Evolutionary conservation across 1,140 invertebrate species (phyloP).

Genomic region (Ectropis grisescens): DNA sequence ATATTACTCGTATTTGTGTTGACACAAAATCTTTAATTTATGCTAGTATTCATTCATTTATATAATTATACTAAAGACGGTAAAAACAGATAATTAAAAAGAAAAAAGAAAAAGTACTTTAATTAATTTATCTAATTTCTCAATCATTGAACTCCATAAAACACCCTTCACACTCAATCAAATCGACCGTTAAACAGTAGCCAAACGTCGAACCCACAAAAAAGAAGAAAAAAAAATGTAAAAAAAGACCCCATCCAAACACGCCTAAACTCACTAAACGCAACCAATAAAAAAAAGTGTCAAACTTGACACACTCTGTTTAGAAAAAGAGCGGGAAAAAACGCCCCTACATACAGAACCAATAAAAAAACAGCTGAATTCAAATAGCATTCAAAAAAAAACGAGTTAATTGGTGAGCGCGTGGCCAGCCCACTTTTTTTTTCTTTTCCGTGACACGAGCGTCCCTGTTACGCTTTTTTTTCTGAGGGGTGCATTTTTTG

Average conservation of each 20-base stretch:
- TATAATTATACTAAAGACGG: no score
- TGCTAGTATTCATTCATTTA: no score
- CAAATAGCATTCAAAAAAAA: constrained; percentile 50
- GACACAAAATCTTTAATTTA: no score
- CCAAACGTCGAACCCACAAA: constrained; percentile 31
- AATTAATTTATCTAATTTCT: no score
- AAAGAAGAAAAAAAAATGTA: constrained; percentile 22
- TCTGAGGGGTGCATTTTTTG: constrained; percentile 58
- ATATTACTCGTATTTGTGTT: no score
- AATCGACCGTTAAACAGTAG: constrained; percentile 52
- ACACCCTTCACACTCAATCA: constrained; percentile 6
- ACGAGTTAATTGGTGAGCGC: constrained; percentile 54
- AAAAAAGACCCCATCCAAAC: constrained; percentile 37
- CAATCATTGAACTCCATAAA: no score
- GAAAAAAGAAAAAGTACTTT: no score
- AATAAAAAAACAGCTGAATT: constrained; percentile 59
- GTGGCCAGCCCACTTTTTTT: constrained; percentile 51
- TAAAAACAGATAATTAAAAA: no score
- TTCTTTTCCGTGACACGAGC: constrained; percentile 23
- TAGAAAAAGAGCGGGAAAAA: constrained; percentile 27
- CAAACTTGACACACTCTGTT: constrained; percentile 38
- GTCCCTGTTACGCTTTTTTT: constrained; percentile 12
- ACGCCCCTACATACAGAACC: constrained; percentile 37
- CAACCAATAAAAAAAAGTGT: constrained; percentile 37
- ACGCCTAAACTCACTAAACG: constrained; percentile 35